A percentile compares a stretch with the other conserved stretches of the same genome.
These are phyloP conservation scores for Helobdella robusta DNA, from an alignment of 2,888 invertebrate genomes.

Conservation along the genomic window DNA sequence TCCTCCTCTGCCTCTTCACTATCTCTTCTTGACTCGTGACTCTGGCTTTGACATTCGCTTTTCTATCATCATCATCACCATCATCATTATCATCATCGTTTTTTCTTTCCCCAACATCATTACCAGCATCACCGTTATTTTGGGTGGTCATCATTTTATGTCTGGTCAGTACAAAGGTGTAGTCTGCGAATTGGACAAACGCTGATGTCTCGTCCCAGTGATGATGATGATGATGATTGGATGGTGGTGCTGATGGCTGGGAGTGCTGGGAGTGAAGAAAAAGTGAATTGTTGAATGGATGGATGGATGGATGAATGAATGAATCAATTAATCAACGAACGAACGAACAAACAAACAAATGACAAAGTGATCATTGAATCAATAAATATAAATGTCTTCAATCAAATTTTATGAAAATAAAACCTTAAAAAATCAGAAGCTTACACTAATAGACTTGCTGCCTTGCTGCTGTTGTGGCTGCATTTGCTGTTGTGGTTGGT, in stretches of 20 bases:
- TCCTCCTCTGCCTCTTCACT: slow-evolving; percentile 22
- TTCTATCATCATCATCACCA: background rate
- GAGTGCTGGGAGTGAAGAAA: slow-evolving; percentile 38
- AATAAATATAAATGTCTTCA: too few species aligned
- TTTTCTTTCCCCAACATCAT: background rate
- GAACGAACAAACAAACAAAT: background rate
- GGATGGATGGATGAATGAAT: background rate
- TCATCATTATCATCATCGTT: slow-evolving; percentile 17
- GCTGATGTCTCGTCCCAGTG: slow-evolving; percentile 47
- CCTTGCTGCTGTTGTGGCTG: too few species aligned
- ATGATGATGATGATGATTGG: background rate
- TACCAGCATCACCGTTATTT: background rate
- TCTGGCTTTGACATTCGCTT: too few species aligned
- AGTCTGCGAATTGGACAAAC: slow-evolving; percentile 46
- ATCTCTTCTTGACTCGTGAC: too few species aligned
- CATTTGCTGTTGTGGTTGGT: too few species aligned
- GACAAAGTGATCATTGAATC: background rate
- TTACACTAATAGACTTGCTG: too few species aligned
- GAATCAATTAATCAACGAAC: background rate
- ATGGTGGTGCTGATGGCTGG: slow-evolving; percentile 38
- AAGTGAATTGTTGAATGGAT: background rate
- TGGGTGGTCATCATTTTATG: slow-evolving; percentile 26
- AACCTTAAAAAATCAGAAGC: too few species aligned
- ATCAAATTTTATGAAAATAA: too few species aligned
- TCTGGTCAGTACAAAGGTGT: slow-evolving; percentile 41